Evolutionary conservation across 2,888 invertebrate species (phyloP), one percentile per base, ranked within the genome.

Genomic region (Drosophila anomalata): DNA sequence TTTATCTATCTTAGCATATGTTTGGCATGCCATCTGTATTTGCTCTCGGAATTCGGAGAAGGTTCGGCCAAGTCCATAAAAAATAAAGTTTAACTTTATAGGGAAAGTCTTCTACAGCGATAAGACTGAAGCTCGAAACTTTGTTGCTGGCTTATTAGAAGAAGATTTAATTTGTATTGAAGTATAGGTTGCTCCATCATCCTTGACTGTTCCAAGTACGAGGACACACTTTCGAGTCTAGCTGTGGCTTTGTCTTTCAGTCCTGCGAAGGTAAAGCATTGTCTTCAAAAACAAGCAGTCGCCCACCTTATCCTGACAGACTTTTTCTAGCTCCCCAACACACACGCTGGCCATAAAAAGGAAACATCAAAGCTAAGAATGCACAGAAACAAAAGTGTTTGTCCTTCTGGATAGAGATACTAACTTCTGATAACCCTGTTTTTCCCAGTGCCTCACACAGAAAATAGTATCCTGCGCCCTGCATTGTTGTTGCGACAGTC

Each of bases 401-500:
- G n/a, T 1, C 6, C 7, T n/a, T n/a, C n/a, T 7, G 36, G 7
- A 36, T 6, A 14, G 36, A 36, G 2, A 6, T 2, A n/a, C 2
- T 2, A 29, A 9, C 14, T 36, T n/a, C 5, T 20, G 14, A 14
- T 17, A 41, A 2, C 17, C 20, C 17, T 8, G 8, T 58, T 41
- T 29, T 7, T 8, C n/a, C 14, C 41, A 20, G 58, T 58, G 55
- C 29, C 31, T 2, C 22, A 22, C 17, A 59, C 22, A 61, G 36
- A 14, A 31, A n/a, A 31, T 6, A 44, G 36, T 41, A 51, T 17
- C 12, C 20, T 14, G 29, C 31, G 51, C 24, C 52, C 41, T 61
- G 69, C 50, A 68, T 79, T 85, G 87, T 82, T 67, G 65, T 52
- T 69, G 59, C 33, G 77, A 22, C 63, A 36, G 63, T n/a, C 36